Base-by-base conservation (phyloP, 2,888 invertebrate species). In the Conistra vaccinii region DNA sequence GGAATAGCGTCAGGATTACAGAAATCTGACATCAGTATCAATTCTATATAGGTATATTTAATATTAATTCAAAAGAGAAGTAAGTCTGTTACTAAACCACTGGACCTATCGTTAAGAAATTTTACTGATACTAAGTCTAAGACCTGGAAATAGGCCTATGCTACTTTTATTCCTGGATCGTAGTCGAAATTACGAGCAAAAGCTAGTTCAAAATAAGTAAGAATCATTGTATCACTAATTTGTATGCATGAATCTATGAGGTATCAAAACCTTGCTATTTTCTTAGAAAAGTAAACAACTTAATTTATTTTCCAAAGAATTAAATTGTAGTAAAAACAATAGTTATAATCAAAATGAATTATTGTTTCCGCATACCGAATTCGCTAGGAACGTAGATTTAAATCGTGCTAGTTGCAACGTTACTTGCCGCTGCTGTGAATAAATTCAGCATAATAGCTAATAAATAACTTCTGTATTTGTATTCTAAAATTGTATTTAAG, bases 391-490 rank as follows among this genome's bases (percentile, higher is more conserved):
- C 60, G 53, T 63, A 61, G 65, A 53, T 80, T 85, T 70, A 73
- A 80, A 83, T 73, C 66, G 60, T 58, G 69, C 70, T 60, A 42
- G 67, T 73, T 66, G 84, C 69, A 68, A 45, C 70, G 58, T 55
- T 82, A 62, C 55, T 74, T 69, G 65, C 55, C 65, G 7, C 12
- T 57, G 70, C 68, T 62, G 65, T 80, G 66, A 84, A 84, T 84
- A 86, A 76, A 84, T 84, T 73, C 70, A 70, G n/a, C n/a, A 14
- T 72, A 86, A 84, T 76, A 73, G 69, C 69, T 58, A 69, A 63
- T 84, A 86, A 79, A 86, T 75, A 55, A 75, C 69, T 48, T 51
- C 0, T 35, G 65, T 67, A 60, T 83, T 72, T 83, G 55, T 66
- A 42, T 60, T 66, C 39, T 84, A 67, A 78, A 83, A 78, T 76